Conservation (phyloP, 2,113 vertebrate species). For the Tenrec ecaudatus region DNA sequence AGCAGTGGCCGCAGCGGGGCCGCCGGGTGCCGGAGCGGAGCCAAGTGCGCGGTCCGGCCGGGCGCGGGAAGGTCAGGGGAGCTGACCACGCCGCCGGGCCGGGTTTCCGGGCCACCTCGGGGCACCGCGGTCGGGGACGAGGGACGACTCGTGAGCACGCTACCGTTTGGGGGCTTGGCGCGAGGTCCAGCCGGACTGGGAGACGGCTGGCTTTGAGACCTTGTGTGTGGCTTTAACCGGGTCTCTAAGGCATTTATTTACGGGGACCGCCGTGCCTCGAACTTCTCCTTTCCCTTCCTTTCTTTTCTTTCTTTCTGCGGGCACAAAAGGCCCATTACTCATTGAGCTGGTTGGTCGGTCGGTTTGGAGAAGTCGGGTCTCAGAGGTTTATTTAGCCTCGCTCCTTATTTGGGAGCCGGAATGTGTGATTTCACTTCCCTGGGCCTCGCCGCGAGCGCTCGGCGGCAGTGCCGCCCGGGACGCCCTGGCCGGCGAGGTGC, state of each 20-base stretch:
- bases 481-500: slow-evolving; percentile 45
- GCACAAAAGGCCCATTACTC: slow-evolving; percentile 80
- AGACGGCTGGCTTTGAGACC: slow-evolving; percentile 20
- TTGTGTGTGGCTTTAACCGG: slow-evolving; percentile 35
- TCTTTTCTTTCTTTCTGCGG: slow-evolving; percentile 51
- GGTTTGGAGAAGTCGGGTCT: slow-evolving; percentile 79
- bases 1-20: background rate
- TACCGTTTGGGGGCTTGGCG: slow-evolving; percentile 66
- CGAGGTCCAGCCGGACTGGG: slow-evolving; percentile 14
- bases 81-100: background rate
- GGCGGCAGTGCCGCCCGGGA: slow-evolving; percentile 42
- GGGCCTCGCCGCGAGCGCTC: slow-evolving; percentile 61
- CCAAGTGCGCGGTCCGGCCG: background rate
- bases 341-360: slow-evolving; percentile 72
- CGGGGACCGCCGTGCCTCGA: background rate
- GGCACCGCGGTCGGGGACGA: slow-evolving; percentile 12
- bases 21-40: background rate
- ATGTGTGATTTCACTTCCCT: slow-evolving; percentile 82
- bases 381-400: slow-evolving; percentile 70
- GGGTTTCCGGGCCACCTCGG: slow-evolving; percentile 68
- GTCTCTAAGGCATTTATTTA: slow-evolving; percentile 57
- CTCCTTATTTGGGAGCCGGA: slow-evolving; percentile 84
- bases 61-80: background rate
- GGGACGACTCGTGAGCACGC: background rate
- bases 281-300: slow-evolving; percentile 2